These are phyloP conservation scores for Ciconia stormi DNA, from an alignment of 2,113 vertebrate species.

Conservation along the genomic window DNA sequence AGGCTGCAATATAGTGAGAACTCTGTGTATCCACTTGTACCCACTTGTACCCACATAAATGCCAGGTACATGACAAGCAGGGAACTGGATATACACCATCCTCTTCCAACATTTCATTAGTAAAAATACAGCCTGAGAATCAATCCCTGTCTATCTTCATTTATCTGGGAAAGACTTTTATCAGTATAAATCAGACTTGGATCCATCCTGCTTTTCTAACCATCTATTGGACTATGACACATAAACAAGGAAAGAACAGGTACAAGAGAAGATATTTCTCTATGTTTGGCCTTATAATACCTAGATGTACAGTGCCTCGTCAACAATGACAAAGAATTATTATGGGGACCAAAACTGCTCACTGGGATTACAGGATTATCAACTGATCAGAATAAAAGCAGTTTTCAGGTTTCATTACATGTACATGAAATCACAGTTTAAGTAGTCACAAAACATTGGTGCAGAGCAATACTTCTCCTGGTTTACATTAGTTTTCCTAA, in stretches of 20 bases:
- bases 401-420: not conserved
- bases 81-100: not conserved
- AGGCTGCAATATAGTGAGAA: not conserved
- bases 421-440: not conserved
- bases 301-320: not conserved
- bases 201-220: not conserved
- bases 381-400: not conserved
- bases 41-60: not conserved
- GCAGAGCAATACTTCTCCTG: not conserved
- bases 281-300: not conserved
- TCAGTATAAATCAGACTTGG: not conserved
- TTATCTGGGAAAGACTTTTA: not conserved
- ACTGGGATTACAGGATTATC: slow-evolving; percentile 13
- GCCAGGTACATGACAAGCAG: not conserved
- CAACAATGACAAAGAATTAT: not conserved
- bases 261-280: not conserved
- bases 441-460: not conserved
- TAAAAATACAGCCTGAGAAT: not conserved
- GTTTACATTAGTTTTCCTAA: not conserved
- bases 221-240: not conserved
- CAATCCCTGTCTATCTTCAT: not conserved
- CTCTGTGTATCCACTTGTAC: not conserved
- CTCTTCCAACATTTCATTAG: not conserved
- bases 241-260: not conserved
- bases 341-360: not conserved